A percentile compares a stretch with the other conserved stretches of the same genome.
Conservation (phyloP, 2,888 invertebrate species). For the Mactromeris polynyma region DNA sequence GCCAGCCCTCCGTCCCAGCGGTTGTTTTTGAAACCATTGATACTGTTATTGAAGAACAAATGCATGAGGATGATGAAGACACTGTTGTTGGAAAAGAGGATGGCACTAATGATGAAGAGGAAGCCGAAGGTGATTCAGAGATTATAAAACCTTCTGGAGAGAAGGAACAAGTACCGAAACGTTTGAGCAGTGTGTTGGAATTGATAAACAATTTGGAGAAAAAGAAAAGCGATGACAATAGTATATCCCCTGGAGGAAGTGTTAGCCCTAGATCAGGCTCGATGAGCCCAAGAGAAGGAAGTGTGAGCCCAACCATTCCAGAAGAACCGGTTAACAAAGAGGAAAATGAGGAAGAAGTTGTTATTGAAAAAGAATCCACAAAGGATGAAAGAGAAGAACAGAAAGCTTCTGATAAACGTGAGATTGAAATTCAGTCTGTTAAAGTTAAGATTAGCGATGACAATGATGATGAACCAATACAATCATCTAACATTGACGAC, state of each 20-base stretch:
- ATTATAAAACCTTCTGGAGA: slow-evolving; percentile 43
- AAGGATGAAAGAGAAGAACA: slow-evolving; percentile 33
- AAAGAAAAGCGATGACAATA: slow-evolving; percentile 33
- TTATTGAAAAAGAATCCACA: slow-evolving; percentile 31
- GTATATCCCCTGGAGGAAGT: slow-evolving; percentile 45
- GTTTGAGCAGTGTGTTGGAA: slow-evolving; percentile 65
- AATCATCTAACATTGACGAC: slow-evolving; percentile 64
- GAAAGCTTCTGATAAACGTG: slow-evolving; percentile 46
- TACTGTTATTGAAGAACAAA: slow-evolving; percentile 75
- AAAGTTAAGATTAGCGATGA: slow-evolving; percentile 76
- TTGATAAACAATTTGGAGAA: slow-evolving; percentile 65
- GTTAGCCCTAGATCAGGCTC: slow-evolving; percentile 32
- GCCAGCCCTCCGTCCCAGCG: slow-evolving; percentile 84
- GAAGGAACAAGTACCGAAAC: slow-evolving; percentile 35
- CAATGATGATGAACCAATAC: slow-evolving; percentile 59
- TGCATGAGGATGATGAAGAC: slow-evolving; percentile 58
- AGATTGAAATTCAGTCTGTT: slow-evolving; percentile 78
- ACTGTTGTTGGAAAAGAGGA: background rate
- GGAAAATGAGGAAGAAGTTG: slow-evolving; percentile 19
- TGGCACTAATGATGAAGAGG: background rate
- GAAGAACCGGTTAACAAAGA: slow-evolving; percentile 28
- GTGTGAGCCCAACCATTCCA: slow-evolving; percentile 36
- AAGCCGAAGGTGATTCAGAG: slow-evolving; percentile 27
- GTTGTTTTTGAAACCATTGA: slow-evolving; percentile 86
- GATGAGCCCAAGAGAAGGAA: slow-evolving; percentile 34